Base-by-base conservation (phyloP, 1,140 invertebrate genomes). In the Teleogryllus occipitalis region DNA sequence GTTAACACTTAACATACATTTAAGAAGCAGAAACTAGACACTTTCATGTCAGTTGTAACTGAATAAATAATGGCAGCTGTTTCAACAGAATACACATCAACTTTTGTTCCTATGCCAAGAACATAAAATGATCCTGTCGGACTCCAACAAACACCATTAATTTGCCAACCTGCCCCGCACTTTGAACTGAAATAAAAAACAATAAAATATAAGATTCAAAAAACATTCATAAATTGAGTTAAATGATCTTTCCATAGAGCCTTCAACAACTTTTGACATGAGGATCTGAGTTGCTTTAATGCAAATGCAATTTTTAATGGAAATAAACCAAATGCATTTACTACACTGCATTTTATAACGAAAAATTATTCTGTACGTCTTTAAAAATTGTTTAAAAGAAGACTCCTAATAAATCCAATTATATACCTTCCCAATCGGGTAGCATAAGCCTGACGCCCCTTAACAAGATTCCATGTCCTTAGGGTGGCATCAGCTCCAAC, bases 381-480 rank as follows among this genome's bases (percentile, higher is more conserved):
- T 10, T 47, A 77, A 48, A 27, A 47, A 27, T 4, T 47, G n/a
- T 27, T 8, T 18, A 21, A 12, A 46, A 47, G 21, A 77, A 12
- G 18, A 21, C 8, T 4, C 21, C 0, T 2, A n/a, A 77, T 39
- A 47, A 77, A 15, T 27, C 46, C 8, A 47, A 7, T 78, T 47
- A 79, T 78, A 84, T 82, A 85, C 87, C 85, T 84, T 83, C 90
- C 88, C 7, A 98, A 86, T 85, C 98, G 97, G 6, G 93, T 96
- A 2, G 93, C 92, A 85, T 95, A 98, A 7, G 96, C 95, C 84
- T 90, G 90, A 82, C 95, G 89, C 0, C 96, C 97, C 87, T 96
- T 97, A 0, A 98, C 88, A 80, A 98, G 87, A 88, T 99, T 97
- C 97, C 97, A 99, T 3, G 96, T 97, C 82, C 93, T 88, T 22